phyloP scores from a whole-genome alignment of 2,113 vertebrate species.

The Romanogobio albipinnatus region DNA sequence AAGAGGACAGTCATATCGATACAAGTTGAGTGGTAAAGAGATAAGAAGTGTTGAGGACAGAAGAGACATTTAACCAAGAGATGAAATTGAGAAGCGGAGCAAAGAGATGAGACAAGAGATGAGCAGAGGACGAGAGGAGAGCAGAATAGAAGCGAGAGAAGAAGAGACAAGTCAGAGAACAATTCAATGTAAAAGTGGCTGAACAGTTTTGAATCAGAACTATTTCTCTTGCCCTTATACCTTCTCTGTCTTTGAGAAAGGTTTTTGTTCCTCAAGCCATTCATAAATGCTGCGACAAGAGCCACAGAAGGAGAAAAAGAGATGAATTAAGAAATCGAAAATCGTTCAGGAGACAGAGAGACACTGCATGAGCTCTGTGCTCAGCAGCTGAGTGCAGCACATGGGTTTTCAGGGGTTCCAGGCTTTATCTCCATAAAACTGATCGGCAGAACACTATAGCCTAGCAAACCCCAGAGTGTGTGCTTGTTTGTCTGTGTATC shows the following conservation, averaged over 20 bases:
- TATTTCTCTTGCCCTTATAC: no score
- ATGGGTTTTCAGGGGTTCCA: background rate
- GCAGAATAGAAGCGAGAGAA: background rate
- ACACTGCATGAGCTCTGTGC: conserved; percentile 6
- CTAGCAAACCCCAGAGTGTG: conserved; percentile 23
- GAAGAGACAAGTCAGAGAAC: background rate
- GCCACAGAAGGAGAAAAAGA: background rate
- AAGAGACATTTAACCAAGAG: background rate
- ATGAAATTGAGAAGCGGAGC: background rate
- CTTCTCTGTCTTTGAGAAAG: background rate
- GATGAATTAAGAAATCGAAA: background rate
- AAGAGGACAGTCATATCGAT: background rate
- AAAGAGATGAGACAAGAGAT: background rate
- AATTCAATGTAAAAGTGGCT: no score
- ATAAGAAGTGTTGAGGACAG: background rate
- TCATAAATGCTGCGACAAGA: background rate
- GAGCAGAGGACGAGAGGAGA: background rate
- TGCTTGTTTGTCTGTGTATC: conserved; percentile 32
- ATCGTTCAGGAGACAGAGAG: background rate
- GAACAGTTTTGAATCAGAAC: background rate
- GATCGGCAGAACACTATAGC: conserved; percentile 39
- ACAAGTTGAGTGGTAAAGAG: background rate
- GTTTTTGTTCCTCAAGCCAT: background rate
- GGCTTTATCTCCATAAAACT: conserved; percentile 36
- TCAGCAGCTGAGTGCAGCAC: background rate